Evolutionary conservation across 2,113 vertebrate genomes (phyloP).

Genomic region (Passer montanus): DNA sequence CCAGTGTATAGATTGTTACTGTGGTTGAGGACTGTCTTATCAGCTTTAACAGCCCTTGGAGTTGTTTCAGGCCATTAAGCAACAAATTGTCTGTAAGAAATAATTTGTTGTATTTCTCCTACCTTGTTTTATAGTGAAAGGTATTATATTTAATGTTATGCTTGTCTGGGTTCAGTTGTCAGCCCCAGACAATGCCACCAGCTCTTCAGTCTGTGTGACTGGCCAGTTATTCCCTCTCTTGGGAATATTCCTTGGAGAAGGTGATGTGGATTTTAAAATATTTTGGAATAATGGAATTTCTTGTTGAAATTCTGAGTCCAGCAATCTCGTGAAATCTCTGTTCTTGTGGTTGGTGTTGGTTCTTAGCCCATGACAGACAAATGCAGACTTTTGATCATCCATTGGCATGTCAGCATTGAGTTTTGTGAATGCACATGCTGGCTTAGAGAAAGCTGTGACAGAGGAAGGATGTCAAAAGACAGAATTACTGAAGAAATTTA

Average conservation of each 20-base stretch:
- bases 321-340: neutral
- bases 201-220: neutral
- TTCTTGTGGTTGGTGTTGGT: neutral
- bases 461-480: neutral
- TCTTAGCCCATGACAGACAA: neutral
- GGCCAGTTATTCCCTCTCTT: neutral
- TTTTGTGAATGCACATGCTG: neutral
- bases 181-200: neutral
- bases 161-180: neutral
- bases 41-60: conserved; percentile 48
- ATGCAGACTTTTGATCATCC: neutral
- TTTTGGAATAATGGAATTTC: neutral
- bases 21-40: conserved; percentile 49
- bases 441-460: neutral
- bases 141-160: conserved; percentile 8
- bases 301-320: neutral
- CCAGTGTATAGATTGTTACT: conserved; percentile 49
- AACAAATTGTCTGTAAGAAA: conserved; percentile 61
- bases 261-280: neutral
- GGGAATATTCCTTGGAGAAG: neutral
- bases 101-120: conserved; percentile 56
- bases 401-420: neutral
- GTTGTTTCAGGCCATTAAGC: conserved; percentile 63
- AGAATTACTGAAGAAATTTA: neutral
- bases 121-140: conserved; percentile 41